These are phyloP conservation scores for Seira ritae DNA, from an alignment of 2,888 invertebrate species.

Conservation along the genomic window DNA sequence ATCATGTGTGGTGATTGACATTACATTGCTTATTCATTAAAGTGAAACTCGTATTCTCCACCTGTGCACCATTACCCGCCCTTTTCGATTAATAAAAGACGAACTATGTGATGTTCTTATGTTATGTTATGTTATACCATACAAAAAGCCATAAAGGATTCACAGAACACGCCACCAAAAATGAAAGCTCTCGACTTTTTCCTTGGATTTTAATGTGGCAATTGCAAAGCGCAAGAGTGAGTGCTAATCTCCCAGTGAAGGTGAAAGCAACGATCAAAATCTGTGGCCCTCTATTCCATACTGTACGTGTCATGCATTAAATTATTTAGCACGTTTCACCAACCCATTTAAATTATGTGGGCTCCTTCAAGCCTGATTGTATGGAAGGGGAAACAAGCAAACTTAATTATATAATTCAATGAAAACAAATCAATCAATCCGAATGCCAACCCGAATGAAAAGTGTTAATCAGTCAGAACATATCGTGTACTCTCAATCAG, in stretches of 20 bases:
- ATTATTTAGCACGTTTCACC: slow-evolving; percentile 28
- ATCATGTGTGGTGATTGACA: slow-evolving; percentile 52
- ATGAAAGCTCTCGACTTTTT: slow-evolving; percentile 21
- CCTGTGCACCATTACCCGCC: slow-evolving; percentile 43
- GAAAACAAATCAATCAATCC: too few species aligned
- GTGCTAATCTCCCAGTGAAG: slow-evolving; percentile 45
- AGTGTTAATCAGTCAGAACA: too few species aligned
- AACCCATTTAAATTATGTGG: not conserved
- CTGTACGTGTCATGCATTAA: slow-evolving; percentile 45
- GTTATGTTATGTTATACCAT: not conserved
- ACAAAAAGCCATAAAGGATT: not conserved
- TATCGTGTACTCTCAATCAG: too few species aligned
- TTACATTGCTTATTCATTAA: slow-evolving; percentile 63
- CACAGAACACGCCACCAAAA: not conserved
- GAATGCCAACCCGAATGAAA: too few species aligned
- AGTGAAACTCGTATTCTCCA: slow-evolving; percentile 42
- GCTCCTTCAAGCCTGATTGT: not conserved
- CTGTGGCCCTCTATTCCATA: slow-evolving; percentile 46
- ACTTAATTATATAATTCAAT: not conserved
- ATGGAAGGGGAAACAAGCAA: not conserved
- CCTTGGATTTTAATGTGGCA: slow-evolving; percentile 22
- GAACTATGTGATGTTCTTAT: not conserved
- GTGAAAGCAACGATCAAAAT: too few species aligned
- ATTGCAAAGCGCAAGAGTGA: slow-evolving; percentile 42
- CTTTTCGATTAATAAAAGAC: slow-evolving; percentile 20